phyloP scores from a whole-genome alignment of 2,888 invertebrate genomes.

The Ischnura elegans region DNA sequence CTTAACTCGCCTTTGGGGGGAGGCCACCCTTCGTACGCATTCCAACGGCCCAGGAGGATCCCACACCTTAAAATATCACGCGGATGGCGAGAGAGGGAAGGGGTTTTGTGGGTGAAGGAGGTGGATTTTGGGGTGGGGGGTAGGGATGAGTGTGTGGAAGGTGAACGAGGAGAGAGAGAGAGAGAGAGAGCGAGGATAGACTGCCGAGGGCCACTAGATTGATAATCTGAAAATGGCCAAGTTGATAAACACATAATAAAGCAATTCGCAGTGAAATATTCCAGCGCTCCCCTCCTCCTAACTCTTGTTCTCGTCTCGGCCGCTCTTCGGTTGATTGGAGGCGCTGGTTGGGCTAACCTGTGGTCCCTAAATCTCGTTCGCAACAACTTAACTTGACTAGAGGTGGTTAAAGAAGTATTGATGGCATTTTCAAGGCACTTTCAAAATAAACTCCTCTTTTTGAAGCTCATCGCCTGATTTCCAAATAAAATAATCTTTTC shows the following conservation, averaged over 20 bases:
- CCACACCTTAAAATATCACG: constrained; percentile 64
- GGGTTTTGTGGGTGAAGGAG: background rate
- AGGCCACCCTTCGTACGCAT: background rate
- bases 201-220: constrained; percentile 8
- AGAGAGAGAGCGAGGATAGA: background rate
- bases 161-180: no score
- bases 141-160: no score
- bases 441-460: no score
- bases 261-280: constrained; percentile 25
- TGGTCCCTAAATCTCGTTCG: no score
- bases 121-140: background rate
- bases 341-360: background rate
- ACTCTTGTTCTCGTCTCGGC: no score
- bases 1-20: background rate
- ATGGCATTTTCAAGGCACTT: no score
- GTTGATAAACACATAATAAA: constrained; percentile 16
- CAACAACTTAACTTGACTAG: no score
- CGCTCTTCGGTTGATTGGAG: no score
- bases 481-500: no score
- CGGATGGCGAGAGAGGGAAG: background rate
- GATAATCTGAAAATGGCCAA: constrained; percentile 8
- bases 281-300: background rate
- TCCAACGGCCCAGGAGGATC: constrained; percentile 50
- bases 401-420: no score
- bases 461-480: no score